These are phyloP conservation scores for Dryas iulia DNA, from an alignment of 1,140 invertebrate species.

Conservation along the genomic window DNA sequence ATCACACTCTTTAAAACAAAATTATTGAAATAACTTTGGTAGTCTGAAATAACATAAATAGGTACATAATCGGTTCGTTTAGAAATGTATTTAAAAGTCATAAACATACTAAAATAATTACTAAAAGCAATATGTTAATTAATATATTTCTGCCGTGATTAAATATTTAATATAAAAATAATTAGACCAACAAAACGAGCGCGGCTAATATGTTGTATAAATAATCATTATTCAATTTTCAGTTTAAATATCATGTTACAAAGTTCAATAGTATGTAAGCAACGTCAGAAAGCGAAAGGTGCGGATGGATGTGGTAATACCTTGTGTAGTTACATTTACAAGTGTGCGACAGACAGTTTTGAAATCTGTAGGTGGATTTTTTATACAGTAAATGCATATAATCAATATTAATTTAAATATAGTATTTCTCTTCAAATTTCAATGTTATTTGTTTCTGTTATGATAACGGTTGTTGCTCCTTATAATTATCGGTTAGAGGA, in stretches of 20 bases:
- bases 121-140: neutral
- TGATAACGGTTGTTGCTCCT: no score
- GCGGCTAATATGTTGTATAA: no score
- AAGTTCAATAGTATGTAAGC: conserved; percentile 34
- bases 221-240: neutral
- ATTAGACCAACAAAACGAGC: neutral
- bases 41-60: no score
- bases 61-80: neutral
- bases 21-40: neutral
- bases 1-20: neutral
- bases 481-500: no score
- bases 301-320: conserved; percentile 32
- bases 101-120: neutral
- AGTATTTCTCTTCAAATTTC: neutral
- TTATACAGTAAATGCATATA: neutral
- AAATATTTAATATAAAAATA: no score
- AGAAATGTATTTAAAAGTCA: neutral
- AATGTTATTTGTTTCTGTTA: neutral
- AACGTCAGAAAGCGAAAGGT: conserved; percentile 33
- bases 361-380: neutral
- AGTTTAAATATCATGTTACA: conserved; percentile 35
- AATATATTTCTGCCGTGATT: no score
- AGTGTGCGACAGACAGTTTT: conserved; percentile 12
- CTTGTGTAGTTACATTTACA: conserved; percentile 21
- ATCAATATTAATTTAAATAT: neutral